Base-by-base conservation (phyloP, 2,113 vertebrate genomes). In the Xenopus laevis region DNA sequence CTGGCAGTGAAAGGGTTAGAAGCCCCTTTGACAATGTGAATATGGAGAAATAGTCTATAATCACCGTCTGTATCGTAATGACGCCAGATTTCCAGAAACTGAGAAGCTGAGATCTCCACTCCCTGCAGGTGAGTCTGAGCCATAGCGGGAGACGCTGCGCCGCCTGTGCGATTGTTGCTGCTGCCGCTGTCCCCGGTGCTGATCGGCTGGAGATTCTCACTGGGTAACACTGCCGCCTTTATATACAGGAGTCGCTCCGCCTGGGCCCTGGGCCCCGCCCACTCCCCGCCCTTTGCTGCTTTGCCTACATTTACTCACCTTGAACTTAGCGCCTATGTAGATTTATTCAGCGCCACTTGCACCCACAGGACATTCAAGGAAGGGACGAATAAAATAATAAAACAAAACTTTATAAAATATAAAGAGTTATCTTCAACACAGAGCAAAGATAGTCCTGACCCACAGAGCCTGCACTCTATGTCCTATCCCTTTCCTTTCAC, bases 41-140 rank as follows among this genome's bases (percentile, higher is more conserved):
- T n/a, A 7, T 40, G 18, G 40, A 33, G 11, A 27, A 45, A n/a
- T 62, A 23, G 47, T 7, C 33, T 50, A 83, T 75, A 89, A 81
- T 93, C 90, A 93, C 93, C 93, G 59, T 93, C 93, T 74, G 88
- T 87, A 81, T 94, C 93, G 86, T 93, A 94, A 83, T 94, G 93
- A 79, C 90, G 91, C 90, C 93, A 95, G 86, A 95, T 95, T 84
- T 93, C 91, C 85, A 94, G 91, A 83, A 94, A 93, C 86, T 94
- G 93, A 63, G 89, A 81, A 10, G 93, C 92, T 71, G 93, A 91
- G 84, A 94, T 89, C 80, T 90, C 87, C 64, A 85, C 78, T 72
- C 86, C 91, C 74, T 94, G 92, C 81, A 95, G 89, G 87, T 91
- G 90, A 71, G 89, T 84, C 84, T 91, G 89, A 72, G 92, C 93